Evolutionary conservation across 2,888 invertebrate species (phyloP), one percentile per base, ranked within the genome.

Genomic region (Agonum fuliginosum): DNA sequence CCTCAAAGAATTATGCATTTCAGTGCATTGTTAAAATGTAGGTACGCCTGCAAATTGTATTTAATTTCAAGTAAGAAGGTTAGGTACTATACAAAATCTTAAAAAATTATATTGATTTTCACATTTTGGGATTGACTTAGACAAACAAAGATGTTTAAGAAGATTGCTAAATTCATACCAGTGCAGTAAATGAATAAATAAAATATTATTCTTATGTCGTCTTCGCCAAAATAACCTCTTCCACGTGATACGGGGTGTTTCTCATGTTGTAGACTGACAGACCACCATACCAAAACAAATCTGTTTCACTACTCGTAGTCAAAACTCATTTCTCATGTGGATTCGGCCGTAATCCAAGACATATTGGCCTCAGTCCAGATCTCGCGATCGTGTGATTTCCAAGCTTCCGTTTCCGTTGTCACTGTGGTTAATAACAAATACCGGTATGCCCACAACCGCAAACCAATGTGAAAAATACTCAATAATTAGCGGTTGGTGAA

Each of bases 381-480:
- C 58, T 37, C 12, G 37, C 12, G 37, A 10, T 54, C 30, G 27
- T 30, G 30, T 30, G 69, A 69, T 69, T 69, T 46, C 5, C 20
- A 6, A 1, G 2, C 69, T 46, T 69, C 69, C 69, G 69, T 46
- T 69, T 69, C 69, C 69, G 69, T 69, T 69, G 69, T 69, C 69
- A 69, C 41, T 12, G 67, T 37, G 67, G 67, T 67, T 67, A 22
- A 54, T 46, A 54, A 24, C 54, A 30, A 27, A 62, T 3, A 62
- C 58, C n/a, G n/a, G n/a, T n/a, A n/a, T n/a, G n/a, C n/a, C n/a
- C n/a, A n/a, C n/a, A n/a, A n/a, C n/a, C 58, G 19, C 58, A 62
- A 46, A 46, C 46, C 46, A 17, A 46, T 30, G 27, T 27, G 27
- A 30, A 62, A 62, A 34, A 70, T 24, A 70, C 46, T 14, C 14